phyloP scores from a whole-genome alignment of 2,113 vertebrate genomes.

The Gallinago media region DNA sequence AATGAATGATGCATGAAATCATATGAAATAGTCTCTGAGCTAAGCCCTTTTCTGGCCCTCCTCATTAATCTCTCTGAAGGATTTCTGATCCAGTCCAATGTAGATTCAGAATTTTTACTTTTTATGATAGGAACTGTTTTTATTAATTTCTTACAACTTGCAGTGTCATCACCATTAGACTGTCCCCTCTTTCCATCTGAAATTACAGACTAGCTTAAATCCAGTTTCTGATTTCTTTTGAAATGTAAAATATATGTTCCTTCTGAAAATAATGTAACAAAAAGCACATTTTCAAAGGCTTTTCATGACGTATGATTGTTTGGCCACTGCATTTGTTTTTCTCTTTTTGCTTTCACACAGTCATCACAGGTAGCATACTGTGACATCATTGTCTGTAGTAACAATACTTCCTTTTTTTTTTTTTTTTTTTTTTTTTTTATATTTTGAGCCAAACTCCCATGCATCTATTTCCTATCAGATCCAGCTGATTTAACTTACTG shows the following conservation, averaged over 20 bases:
- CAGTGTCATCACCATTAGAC: not conserved
- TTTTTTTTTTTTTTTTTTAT: no score
- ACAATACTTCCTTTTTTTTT: not conserved
- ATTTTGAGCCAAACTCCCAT: constrained; percentile 12
- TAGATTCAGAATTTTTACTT: not conserved
- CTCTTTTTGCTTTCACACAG: not conserved
- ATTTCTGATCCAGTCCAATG: not conserved
- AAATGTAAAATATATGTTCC: not conserved
- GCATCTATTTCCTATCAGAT: constrained; percentile 32
- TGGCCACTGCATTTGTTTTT: not conserved
- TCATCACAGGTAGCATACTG: not conserved
- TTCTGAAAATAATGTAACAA: not conserved
- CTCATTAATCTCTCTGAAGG: not conserved
- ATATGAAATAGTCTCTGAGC: not conserved
- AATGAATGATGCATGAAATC: constrained; percentile 32
- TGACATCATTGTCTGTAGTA: not conserved
- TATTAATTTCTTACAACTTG: not conserved
- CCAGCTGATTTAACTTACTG: constrained; percentile 1
- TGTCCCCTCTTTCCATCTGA: not conserved
- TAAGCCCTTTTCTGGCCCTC: not conserved
- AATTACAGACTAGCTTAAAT: not conserved
- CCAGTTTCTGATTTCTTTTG: not conserved
- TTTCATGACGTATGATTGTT: not conserved
- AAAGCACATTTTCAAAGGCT: not conserved
- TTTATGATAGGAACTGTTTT: not conserved